Conservation (phyloP, 2,113 vertebrate genomes). For the Arizona elegans region DNA sequence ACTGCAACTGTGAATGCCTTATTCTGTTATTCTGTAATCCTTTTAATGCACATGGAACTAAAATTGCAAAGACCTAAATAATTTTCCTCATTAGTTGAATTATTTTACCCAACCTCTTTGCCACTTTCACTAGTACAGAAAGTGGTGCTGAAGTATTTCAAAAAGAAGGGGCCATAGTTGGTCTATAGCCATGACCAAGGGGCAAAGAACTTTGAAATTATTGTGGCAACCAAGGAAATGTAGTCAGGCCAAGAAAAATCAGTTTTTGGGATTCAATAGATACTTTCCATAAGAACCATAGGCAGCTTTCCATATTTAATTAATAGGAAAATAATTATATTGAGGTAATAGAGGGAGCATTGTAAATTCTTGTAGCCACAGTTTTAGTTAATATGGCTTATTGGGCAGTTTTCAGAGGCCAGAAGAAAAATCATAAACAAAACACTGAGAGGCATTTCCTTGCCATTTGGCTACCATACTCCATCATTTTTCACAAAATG, state of each 20-base stretch:
- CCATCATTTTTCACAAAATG: conserved; percentile 59
- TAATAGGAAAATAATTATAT: conserved; percentile 61
- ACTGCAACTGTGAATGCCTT: background rate
- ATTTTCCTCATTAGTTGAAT: conserved; percentile 21
- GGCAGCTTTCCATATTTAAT: conserved; percentile 67
- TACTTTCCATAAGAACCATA: conserved; percentile 69
- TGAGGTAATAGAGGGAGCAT: conserved; percentile 52
- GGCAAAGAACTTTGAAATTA: conserved; percentile 69
- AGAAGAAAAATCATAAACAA: conserved; percentile 52
- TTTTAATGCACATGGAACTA: background rate
- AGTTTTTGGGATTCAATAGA: conserved; percentile 70
- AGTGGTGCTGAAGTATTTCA: conserved; percentile 55
- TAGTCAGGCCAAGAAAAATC: conserved; percentile 70
- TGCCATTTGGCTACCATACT: conserved; percentile 53
- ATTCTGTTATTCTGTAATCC: background rate
- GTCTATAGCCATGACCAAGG: conserved; percentile 71
- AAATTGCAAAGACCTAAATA: background rate
- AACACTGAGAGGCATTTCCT: conserved; percentile 51
- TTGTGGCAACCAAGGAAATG: conserved; percentile 72
- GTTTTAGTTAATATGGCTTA: conserved; percentile 45
- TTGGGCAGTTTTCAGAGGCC: conserved; percentile 47
- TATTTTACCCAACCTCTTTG: conserved; percentile 38
- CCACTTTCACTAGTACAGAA: conserved; percentile 37
- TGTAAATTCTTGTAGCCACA: conserved; percentile 52
- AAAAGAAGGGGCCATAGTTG: conserved; percentile 62